phyloP scores from a whole-genome alignment of 2,888 invertebrate genomes.

The Meiosimyza decipiens region DNA sequence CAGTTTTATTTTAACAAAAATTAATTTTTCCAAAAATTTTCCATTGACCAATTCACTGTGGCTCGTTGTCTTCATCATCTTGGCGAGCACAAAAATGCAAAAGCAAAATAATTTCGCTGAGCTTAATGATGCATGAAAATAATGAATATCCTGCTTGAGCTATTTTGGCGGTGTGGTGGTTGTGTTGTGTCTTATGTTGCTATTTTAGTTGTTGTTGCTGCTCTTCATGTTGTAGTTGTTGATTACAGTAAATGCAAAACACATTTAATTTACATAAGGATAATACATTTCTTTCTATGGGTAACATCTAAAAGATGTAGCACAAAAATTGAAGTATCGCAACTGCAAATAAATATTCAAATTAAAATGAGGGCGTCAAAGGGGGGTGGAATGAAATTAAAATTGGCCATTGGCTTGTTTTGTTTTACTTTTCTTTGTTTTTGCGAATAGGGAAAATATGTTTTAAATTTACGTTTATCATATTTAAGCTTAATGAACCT shows the following conservation, averaged over 20 bases:
- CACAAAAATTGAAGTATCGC: too few species aligned
- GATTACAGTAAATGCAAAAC: slow-evolving; percentile 22
- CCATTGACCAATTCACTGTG: neutral
- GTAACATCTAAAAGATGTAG: too few species aligned
- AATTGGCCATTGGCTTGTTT: too few species aligned
- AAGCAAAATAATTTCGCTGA: slow-evolving; percentile 42
- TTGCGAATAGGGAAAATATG: too few species aligned
- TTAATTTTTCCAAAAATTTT: neutral
- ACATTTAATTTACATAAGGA: slow-evolving; percentile 26
- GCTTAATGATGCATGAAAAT: slow-evolving; percentile 51
- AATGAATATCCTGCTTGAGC: slow-evolving; percentile 45
- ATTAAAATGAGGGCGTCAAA: too few species aligned
- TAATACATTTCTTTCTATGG: too few species aligned
- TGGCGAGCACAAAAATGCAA: slow-evolving; percentile 36
- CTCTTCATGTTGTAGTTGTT: slow-evolving; percentile 20
- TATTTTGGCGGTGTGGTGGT: slow-evolving; percentile 12
- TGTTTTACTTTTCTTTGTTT: too few species aligned
- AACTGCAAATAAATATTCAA: too few species aligned
- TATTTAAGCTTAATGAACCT: too few species aligned
- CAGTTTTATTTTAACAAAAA: too few species aligned
- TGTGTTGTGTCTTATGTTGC: slow-evolving; percentile 7
- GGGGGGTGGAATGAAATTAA: too few species aligned
- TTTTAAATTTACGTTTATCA: too few species aligned
- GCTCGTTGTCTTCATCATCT: neutral
- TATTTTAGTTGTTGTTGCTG: slow-evolving; percentile 17